Evolutionary conservation across 2,888 invertebrate genomes (phyloP).

Genomic region (Archaeoteleia sp.): DNA sequence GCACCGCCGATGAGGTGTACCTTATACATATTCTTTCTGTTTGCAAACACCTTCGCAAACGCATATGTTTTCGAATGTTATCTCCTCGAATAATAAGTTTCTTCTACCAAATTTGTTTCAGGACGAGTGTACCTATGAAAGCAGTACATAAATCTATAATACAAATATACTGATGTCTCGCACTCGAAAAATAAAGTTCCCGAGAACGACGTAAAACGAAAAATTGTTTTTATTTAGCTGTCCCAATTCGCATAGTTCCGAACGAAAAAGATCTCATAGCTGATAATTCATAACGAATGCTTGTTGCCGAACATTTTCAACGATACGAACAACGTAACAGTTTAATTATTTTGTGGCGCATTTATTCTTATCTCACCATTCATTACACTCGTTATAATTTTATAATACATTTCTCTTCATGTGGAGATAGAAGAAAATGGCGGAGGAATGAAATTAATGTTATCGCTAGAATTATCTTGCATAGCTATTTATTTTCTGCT

Average conservation of each 20-base stretch:
- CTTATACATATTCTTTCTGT: conserved; percentile 47
- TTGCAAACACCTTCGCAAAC: conserved; percentile 21
- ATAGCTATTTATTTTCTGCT: conserved; percentile 43
- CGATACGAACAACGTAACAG: conserved; percentile 22
- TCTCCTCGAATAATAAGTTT: conserved; percentile 24
- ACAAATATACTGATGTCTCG: too few species aligned
- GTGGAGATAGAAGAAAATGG: conserved; percentile 42
- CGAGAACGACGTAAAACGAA: not conserved
- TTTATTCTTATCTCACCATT: conserved; percentile 33
- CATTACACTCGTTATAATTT: conserved; percentile 43
- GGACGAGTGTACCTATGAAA: too few species aligned
- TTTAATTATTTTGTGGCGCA: conserved; percentile 46
- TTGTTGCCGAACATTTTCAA: conserved; percentile 11
- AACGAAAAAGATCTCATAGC: conserved; percentile 17
- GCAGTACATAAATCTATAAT: too few species aligned
- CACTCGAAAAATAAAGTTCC: too few species aligned
- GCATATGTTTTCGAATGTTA: conserved; percentile 9
- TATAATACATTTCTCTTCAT: conserved; percentile 44
- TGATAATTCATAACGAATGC: conserved; percentile 23
- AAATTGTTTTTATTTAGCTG: conserved; percentile 26
- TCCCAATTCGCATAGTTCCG: conserved; percentile 15
- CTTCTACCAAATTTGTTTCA: conserved; percentile 12
- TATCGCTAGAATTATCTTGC: conserved; percentile 49
- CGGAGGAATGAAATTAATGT: conserved; percentile 47
- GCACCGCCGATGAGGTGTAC: conserved; percentile 43